Conservation (phyloP, 2,797 vertebrate species). For the Lutjanus campechanus region DNA sequence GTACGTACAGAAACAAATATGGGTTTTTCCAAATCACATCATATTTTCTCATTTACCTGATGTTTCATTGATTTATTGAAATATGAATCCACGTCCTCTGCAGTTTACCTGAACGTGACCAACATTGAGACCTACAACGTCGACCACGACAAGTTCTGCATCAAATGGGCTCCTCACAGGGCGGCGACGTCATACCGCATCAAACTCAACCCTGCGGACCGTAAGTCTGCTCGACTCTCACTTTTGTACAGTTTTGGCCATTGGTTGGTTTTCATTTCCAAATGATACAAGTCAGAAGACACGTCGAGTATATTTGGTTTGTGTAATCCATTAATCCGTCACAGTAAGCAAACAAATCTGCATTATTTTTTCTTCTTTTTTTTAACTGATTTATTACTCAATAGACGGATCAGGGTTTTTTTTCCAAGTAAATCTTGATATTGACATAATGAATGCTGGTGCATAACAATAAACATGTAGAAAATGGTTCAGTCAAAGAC, state of each 20-base stretch:
- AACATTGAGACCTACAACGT: conserved; percentile 91
- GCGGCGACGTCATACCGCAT: conserved; percentile 95
- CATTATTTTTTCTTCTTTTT: too few species aligned
- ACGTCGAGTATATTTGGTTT: too few species aligned
- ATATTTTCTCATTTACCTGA: neutral
- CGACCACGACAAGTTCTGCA: conserved; percentile 92
- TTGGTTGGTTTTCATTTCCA: too few species aligned
- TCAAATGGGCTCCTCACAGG: conserved; percentile 92
- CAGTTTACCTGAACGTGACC: conserved; percentile 96
- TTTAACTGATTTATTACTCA: too few species aligned
- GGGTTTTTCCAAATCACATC: neutral
- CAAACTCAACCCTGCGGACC: conserved; percentile 90
- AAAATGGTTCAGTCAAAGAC: too few species aligned
- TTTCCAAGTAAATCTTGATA: too few species aligned
- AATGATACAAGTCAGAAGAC: too few species aligned
- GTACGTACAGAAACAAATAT: conserved; percentile 82
- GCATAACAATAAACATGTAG: too few species aligned
- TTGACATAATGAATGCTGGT: too few species aligned
- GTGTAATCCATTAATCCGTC: too few species aligned
- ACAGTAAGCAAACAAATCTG: too few species aligned
- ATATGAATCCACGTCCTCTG: conserved; percentile 6
- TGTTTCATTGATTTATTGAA: neutral
- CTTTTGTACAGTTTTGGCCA: neutral
- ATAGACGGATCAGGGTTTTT: too few species aligned
- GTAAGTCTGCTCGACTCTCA: conserved; percentile 77